A percentile compares a stretch with the other conserved stretches of the same genome.
phyloP scores from a whole-genome alignment of 2,888 invertebrate genomes.

The Agonopterix alstromeriana region DNA sequence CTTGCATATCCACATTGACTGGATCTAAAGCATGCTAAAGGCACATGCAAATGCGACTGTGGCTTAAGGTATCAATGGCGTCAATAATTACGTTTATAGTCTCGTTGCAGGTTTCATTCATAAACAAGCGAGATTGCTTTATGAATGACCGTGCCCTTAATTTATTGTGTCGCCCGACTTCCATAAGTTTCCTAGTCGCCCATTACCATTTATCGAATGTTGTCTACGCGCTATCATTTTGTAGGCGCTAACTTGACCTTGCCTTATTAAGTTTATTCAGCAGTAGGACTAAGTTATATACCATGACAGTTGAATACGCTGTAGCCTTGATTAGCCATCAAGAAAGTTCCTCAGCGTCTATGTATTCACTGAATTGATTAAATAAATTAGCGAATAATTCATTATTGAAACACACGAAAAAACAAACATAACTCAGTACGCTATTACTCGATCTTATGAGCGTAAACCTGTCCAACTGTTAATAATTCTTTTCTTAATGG shows the following conservation, averaged over 20 bases:
- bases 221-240: constrained; percentile 46
- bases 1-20: not conserved
- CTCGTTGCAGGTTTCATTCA: constrained; percentile 60
- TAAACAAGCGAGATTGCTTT: constrained; percentile 62
- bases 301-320: constrained; percentile 16
- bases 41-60: constrained; percentile 52
- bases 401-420: constrained; percentile 48
- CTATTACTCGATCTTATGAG: constrained; percentile 51
- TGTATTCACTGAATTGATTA: constrained; percentile 15
- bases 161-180: constrained; percentile 52
- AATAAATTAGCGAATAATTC: constrained; percentile 52
- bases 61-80: constrained; percentile 49
- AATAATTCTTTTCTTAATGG: constrained; percentile 66
- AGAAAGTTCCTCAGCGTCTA: no score
- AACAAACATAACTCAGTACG: constrained; percentile 39
- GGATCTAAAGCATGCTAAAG: not conserved
- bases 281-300: constrained; percentile 22
- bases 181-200: constrained; percentile 58
- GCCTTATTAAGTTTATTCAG: constrained; percentile 57
- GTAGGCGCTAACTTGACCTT: constrained; percentile 50
- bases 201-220: constrained; percentile 65
- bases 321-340: not conserved
- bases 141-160: constrained; percentile 67
- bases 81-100: constrained; percentile 56
- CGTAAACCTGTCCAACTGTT: constrained; percentile 58